A percentile compares a stretch with the other conserved stretches of the same genome.
These are phyloP conservation scores for Ophion obscuratus DNA, from an alignment of 2,888 invertebrate species.

Conservation along the genomic window DNA sequence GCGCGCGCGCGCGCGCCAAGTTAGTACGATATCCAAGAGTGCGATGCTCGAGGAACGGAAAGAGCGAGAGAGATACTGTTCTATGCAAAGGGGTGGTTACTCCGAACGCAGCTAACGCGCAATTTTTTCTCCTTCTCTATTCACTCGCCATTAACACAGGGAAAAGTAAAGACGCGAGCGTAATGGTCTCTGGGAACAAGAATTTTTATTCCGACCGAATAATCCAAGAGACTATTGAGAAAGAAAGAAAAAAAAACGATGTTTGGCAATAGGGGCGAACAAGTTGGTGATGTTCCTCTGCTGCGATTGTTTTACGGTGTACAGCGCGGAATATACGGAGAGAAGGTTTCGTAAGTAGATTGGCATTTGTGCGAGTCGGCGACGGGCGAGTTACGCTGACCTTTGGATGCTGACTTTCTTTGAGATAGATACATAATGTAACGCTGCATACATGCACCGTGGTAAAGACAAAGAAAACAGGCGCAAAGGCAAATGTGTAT, in stretches of 20 bases:
- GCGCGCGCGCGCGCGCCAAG: neutral
- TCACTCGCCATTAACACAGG: neutral
- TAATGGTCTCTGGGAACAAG: too few relatives aligned
- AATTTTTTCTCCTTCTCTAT: neutral
- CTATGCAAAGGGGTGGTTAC: constrained; percentile 44
- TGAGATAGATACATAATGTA: constrained; percentile 73
- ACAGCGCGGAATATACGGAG: constrained; percentile 58
- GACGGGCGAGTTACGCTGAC: constrained; percentile 79
- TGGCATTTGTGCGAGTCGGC: constrained; percentile 77
- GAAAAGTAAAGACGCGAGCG: too few relatives aligned
- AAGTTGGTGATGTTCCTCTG: constrained; percentile 36
- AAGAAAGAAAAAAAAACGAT: too few relatives aligned
- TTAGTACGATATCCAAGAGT: constrained; percentile 60
- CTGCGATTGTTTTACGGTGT: constrained; percentile 76
- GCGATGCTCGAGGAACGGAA: constrained; percentile 44
- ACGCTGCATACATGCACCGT: constrained; percentile 52
- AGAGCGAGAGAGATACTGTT: constrained; percentile 30
- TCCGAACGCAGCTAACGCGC: constrained; percentile 42
- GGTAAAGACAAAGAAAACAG: neutral
- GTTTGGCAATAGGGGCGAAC: too few relatives aligned
- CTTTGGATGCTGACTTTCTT: constrained; percentile 81
- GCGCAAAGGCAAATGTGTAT: constrained; percentile 29
- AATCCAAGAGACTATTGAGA: too few relatives aligned
- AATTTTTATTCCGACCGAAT: too few relatives aligned
- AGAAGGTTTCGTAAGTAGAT: constrained; percentile 79